Evolutionary conservation across 1,140 invertebrate species (phyloP), one percentile per base, ranked within the genome.

Genomic region (Brachionus koreanus): DNA sequence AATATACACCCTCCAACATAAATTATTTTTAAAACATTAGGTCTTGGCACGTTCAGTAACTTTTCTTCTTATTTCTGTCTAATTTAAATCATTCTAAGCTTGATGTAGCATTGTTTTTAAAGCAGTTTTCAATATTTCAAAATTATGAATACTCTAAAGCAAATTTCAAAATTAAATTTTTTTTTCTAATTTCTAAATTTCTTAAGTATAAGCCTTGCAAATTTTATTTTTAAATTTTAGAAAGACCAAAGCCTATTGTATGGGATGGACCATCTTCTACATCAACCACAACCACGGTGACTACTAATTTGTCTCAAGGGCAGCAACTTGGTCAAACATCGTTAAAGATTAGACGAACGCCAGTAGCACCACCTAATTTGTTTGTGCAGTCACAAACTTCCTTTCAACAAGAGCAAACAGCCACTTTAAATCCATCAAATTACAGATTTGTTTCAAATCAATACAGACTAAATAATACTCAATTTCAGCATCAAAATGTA

Each of bases 401-500:
- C 6, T 74, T 46, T 74, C 69, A 74, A 33, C 67, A 72, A 72
- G 35, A 23, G 33, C 33, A 43, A 35, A 5, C 33, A 10, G 13
- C 5, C n/a, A 2, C 13, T 42, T n/a, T 9, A 2, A 37, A 72
- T 6, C 67, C 33, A n/a, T 23, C 33, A 4, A 42, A 42, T 72
- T 72, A 19, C 4, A 19, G 67, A 39, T 42, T 72, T 39, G 33
- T 39, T 13, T 39, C 33, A 16, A 72, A 23, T 29, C 69, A 74
- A 46, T 74, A 25, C 42, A 74, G 69, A 33, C 1, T 74, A 25
- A 43, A 74, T 10, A 74, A 74, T 46, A 74, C 3, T 25, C 69
- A 46, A 29, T 74, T 74, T 74, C 69, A 74, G 33, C 23, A 25
- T 46, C 69, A 74, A 74, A 74, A 74, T 74, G 42, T 69, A 16